Conservation (phyloP, 2,113 vertebrate species). For the Forbesichthys agassizii region DNA sequence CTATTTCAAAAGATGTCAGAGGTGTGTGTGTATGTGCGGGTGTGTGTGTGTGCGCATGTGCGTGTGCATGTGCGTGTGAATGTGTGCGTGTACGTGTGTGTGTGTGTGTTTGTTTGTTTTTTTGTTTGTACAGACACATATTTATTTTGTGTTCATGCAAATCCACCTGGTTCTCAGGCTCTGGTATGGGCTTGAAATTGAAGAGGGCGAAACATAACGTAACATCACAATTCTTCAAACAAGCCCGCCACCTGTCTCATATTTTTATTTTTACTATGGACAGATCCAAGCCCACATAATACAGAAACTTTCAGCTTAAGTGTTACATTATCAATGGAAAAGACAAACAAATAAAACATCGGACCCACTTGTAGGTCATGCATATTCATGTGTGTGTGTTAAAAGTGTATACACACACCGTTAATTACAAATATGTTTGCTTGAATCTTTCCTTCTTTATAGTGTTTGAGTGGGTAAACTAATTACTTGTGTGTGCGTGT, state of each 20-base stretch:
- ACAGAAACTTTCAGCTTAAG: neutral
- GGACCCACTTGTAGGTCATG: neutral
- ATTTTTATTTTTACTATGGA: no score
- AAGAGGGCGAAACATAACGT: constrained; percentile 50
- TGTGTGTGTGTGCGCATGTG: constrained; percentile 17
- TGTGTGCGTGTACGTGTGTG: constrained; percentile 1
- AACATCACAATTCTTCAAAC: constrained; percentile 29
- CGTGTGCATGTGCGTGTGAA: constrained; percentile 2
- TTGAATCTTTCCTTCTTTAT: neutral
- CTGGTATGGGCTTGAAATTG: constrained; percentile 48
- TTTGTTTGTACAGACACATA: neutral
- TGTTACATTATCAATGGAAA: neutral
- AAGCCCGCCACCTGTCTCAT: neutral
- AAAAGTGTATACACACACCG: neutral
- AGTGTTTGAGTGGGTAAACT: neutral
- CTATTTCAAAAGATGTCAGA: constrained; percentile 36
- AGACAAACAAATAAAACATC: neutral
- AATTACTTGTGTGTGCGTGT: neutral
- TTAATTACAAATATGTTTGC: neutral
- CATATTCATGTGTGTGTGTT: neutral
- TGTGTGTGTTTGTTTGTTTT: constrained; percentile 2
- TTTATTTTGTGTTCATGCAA: constrained; percentile 41
- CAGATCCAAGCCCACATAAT: neutral
- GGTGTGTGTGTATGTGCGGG: neutral
- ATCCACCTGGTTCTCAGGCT: constrained; percentile 44